phyloP scores from a whole-genome alignment of 2,888 invertebrate genomes.

The Cryptocephalus primarius region DNA sequence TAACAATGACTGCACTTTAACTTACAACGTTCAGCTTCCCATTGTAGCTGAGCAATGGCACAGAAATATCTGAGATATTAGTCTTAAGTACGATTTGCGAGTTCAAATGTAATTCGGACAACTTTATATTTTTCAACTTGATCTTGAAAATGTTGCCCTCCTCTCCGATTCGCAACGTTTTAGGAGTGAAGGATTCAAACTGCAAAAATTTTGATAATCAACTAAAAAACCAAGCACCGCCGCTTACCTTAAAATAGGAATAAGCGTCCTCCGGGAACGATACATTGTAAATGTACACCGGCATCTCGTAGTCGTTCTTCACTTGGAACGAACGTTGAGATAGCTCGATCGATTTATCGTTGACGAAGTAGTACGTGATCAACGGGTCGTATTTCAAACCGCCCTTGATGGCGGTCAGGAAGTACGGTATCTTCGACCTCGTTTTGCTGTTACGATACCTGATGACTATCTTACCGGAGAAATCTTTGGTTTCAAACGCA shows the following conservation, averaged over 20 bases:
- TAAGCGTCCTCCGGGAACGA: conserved; percentile 50
- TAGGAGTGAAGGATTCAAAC: conserved; percentile 50
- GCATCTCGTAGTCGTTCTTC: conserved; percentile 61
- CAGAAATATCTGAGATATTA: conserved; percentile 59
- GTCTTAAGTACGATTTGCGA: conserved; percentile 56
- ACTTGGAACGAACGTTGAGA: conserved; percentile 43
- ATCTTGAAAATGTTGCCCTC: conserved; percentile 47
- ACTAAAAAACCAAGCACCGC: background rate
- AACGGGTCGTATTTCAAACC: conserved; percentile 46
- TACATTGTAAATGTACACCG: conserved; percentile 62
- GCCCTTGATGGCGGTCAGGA: conserved; percentile 46
- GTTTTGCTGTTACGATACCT: conserved; percentile 40
- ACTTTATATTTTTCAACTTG: conserved; percentile 40
- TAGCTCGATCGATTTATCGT: conserved; percentile 26
- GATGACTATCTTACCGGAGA: conserved; percentile 45
- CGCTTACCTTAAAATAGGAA: conserved; percentile 16
- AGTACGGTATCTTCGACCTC: conserved; percentile 52
- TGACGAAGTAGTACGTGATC: conserved; percentile 40
- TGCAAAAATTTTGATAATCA: conserved; percentile 28
- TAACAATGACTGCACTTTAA: conserved; percentile 6
- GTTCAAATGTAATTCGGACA: conserved; percentile 46
- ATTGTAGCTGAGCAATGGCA: conserved; percentile 63
- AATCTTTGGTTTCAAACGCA: conserved; percentile 43
- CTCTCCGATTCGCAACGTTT: conserved; percentile 47
- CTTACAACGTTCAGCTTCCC: conserved; percentile 53